Conservation (phyloP, 2,113 vertebrate species). For the Centropristis striata region DNA sequence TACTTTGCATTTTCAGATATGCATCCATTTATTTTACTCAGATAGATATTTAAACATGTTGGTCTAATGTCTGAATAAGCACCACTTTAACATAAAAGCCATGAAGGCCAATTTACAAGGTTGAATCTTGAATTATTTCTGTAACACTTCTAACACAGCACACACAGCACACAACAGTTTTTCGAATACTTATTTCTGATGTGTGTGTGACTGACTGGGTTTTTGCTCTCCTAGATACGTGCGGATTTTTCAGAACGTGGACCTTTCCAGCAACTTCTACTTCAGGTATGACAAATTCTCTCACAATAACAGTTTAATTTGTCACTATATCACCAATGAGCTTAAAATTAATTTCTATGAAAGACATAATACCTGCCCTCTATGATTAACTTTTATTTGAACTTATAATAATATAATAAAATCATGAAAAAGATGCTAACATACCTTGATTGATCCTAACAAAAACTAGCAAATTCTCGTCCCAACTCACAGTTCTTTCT, state of each 20-base stretch:
- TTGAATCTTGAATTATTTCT: not conserved
- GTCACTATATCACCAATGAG: not conserved
- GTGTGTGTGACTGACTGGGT: not conserved
- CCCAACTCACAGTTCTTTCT: too few relatives aligned
- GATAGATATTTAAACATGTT: not conserved
- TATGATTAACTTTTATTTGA: too few relatives aligned
- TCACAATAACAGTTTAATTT: too few relatives aligned
- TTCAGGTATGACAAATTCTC: conserved; percentile 89
- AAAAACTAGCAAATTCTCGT: too few relatives aligned
- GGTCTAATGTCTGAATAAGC: not conserved
- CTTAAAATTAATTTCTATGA: too few relatives aligned
- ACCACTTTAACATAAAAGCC: not conserved
- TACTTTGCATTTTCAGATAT: too few relatives aligned
- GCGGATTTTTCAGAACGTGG: conserved; percentile 98
- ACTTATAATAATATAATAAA: too few relatives aligned
- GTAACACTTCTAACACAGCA: not conserved
- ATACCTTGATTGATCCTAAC: too few relatives aligned
- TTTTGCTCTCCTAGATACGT: conserved; percentile 88
- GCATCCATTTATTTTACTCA: too few relatives aligned
- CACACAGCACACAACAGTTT: too few relatives aligned
- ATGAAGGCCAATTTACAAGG: not conserved
- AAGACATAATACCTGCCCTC: too few relatives aligned
- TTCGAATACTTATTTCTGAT: not conserved
- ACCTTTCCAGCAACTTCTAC: conserved; percentile 99
- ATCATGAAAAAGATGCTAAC: too few relatives aligned